Evolutionary conservation across 2,888 invertebrate species (phyloP).

Genomic region (Pecten maximus): DNA sequence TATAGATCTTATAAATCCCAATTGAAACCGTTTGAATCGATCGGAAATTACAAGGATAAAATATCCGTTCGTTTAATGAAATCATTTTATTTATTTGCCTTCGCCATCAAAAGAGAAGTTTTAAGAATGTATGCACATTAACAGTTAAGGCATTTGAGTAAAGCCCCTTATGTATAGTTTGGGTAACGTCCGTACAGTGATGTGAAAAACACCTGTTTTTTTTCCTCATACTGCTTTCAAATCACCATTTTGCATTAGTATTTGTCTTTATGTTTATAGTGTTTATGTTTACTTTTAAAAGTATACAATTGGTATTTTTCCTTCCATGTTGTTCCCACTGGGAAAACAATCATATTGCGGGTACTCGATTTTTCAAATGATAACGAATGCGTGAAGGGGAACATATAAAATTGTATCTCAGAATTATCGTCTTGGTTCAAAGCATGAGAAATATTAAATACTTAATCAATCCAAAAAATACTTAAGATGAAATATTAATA

Average conservation of each 20-base stretch:
- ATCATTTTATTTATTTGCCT: background rate
- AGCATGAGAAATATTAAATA: background rate
- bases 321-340: background rate
- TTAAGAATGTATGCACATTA: too few species aligned
- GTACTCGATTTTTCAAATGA: background rate
- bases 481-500: slow-evolving; percentile 14
- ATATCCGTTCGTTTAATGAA: background rate
- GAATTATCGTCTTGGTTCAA: background rate
- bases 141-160: too few species aligned
- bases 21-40: background rate
- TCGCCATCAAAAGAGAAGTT: background rate
- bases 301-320: too few species aligned
- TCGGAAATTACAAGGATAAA: background rate
- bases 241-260: too few species aligned
- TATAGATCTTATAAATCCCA: background rate
- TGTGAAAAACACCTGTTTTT: too few species aligned
- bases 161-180: too few species aligned
- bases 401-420: background rate
- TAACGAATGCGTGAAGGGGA: background rate
- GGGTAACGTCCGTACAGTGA: too few species aligned
- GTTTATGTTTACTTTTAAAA: too few species aligned
- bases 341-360: background rate
- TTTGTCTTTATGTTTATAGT: too few species aligned
- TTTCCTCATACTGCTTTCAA: too few species aligned
- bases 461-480: background rate